Conservation (phyloP, 2,888 invertebrate species). For the Cheilosia vernalis region DNA sequence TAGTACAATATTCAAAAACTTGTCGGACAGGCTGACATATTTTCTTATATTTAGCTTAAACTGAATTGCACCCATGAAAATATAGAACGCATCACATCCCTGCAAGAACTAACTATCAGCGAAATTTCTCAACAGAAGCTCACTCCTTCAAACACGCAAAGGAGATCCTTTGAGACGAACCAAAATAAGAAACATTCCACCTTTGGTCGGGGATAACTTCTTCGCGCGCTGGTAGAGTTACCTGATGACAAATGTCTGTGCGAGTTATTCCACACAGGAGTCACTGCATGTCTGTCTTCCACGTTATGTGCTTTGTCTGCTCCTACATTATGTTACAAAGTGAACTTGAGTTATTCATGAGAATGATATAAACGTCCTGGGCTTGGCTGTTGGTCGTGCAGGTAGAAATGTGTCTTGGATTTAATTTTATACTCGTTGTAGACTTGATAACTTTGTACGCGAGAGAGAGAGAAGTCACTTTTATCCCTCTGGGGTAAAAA, state of each 20-base stretch:
- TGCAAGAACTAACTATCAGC: too few species aligned
- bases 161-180: neutral
- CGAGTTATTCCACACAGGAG: constrained; percentile 15
- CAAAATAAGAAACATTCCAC: neutral
- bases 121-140: too few species aligned
- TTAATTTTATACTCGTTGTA: constrained; percentile 11
- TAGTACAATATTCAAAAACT: too few species aligned
- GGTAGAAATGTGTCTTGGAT: constrained; percentile 21
- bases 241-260: constrained; percentile 48
- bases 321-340: constrained; percentile 36
- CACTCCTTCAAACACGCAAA: too few species aligned
- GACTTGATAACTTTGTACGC: constrained; percentile 14
- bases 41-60: too few species aligned
- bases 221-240: constrained; percentile 23
- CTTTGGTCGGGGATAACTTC: too few species aligned
- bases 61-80: too few species aligned
- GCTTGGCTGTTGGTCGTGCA: constrained; percentile 9
- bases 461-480: constrained; percentile 21
- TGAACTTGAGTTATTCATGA: constrained; percentile 64
- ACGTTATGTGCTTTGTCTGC: constrained; percentile 18
- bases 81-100: too few species aligned
- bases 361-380: constrained; percentile 25
- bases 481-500: constrained; percentile 25
- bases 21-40: too few species aligned
- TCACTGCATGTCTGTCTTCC: constrained; percentile 30